Evolutionary conservation across 1,140 invertebrate species (phyloP).

Genomic region (Penaeus japonicus): DNA sequence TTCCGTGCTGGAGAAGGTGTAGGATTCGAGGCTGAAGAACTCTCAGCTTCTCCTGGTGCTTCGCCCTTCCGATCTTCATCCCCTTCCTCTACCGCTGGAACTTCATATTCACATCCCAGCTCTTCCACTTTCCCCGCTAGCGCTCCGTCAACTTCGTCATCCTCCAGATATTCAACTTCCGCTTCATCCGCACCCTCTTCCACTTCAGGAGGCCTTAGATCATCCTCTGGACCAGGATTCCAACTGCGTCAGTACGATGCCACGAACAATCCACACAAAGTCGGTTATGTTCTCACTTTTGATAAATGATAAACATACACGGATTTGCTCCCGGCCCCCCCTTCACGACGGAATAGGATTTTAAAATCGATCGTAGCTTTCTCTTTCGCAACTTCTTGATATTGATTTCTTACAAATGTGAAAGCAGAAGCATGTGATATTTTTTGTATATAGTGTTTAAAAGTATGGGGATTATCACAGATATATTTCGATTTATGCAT

Average conservation of each 20-base stretch:
- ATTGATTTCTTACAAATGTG: too few relatives aligned
- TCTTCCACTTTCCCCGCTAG: background rate
- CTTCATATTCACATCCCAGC: background rate
- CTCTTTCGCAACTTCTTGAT: too few relatives aligned
- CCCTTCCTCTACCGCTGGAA: background rate
- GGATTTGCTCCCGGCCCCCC: too few relatives aligned
- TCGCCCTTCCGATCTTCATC: too few relatives aligned
- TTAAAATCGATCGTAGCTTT: too few relatives aligned
- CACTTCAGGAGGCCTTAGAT: background rate
- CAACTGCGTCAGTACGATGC: constrained; percentile 32
- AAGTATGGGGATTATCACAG: too few relatives aligned
- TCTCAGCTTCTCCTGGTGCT: constrained; percentile 8
- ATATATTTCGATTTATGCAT: too few relatives aligned
- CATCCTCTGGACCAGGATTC: background rate
- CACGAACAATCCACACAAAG: constrained; percentile 15
- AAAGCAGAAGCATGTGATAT: too few relatives aligned
- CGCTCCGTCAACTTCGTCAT: background rate
- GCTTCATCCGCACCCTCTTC: background rate
- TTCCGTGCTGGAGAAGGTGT: constrained; percentile 53
- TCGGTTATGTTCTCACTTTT: background rate
- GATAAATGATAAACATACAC: too few relatives aligned
- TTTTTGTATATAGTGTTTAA: too few relatives aligned
- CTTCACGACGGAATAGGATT: too few relatives aligned
- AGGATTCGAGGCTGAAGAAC: constrained; percentile 54
- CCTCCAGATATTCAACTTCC: background rate